Conservation (phyloP, 2,113 vertebrate species). For the Saguinus imperator region DNA sequence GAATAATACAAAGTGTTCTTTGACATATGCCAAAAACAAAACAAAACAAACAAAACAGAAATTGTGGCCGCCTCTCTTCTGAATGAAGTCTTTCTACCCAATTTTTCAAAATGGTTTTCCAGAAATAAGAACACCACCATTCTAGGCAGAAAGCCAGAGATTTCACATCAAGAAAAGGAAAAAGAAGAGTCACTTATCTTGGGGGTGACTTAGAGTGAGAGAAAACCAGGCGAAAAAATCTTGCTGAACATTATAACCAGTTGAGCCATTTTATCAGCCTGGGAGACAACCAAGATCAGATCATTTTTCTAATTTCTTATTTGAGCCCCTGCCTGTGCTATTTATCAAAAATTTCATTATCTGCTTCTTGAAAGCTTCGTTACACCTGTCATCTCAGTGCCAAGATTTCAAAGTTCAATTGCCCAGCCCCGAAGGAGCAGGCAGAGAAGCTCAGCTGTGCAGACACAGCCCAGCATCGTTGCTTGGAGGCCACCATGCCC, state of each 20-base stretch:
- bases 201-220: background rate
- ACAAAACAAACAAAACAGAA: background rate
- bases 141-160: constrained; percentile 4
- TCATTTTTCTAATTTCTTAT: background rate
- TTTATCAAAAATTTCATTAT: background rate
- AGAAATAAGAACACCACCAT: background rate
- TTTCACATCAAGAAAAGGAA: background rate
- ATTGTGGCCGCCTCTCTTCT: background rate
- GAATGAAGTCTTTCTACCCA: constrained; percentile 11
- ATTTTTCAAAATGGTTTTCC: background rate
- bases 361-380: background rate
- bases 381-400: background rate
- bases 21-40: constrained; percentile 17
- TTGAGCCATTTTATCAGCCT: background rate
- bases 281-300: background rate
- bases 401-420: background rate
- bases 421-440: background rate
- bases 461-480: background rate
- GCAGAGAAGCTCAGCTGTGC: background rate
- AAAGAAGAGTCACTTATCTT: background rate
- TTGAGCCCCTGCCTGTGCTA: background rate
- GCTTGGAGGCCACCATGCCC: background rate
- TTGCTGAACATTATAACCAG: background rate
- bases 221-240: constrained; percentile 8
- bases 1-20: background rate